A percentile compares a stretch with the other conserved stretches of the same genome.
These are phyloP conservation scores for Willowsia nigromaculata DNA, from an alignment of 2,888 invertebrate genomes.

Conservation along the genomic window DNA sequence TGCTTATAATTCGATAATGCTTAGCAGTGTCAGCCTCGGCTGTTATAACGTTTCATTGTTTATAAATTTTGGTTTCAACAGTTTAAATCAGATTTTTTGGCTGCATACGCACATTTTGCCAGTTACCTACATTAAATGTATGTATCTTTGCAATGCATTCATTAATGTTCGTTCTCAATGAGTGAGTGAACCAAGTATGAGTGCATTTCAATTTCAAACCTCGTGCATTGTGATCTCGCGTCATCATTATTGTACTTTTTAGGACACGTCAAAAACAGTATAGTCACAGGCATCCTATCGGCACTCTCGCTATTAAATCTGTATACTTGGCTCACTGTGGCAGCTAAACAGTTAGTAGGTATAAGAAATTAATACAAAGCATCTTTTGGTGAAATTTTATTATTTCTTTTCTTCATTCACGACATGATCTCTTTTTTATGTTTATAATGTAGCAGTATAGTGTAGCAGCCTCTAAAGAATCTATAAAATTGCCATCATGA, in stretches of 20 bases:
- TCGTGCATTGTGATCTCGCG: conserved; percentile 50
- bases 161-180: background rate
- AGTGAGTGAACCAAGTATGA: background rate
- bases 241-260: conserved; percentile 51
- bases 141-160: background rate
- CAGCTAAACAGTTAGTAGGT: background rate
- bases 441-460: background rate
- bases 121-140: conserved; percentile 7
- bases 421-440: conserved; percentile 56
- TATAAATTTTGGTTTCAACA: background rate
- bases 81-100: conserved; percentile 24
- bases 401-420: background rate
- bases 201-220: conserved; percentile 43
- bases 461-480: too few species aligned
- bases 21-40: background rate
- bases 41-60: conserved; percentile 1
- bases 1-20: background rate
- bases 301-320: background rate
- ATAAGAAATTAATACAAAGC: conserved; percentile 45
- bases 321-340: background rate
- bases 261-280: conserved; percentile 32
- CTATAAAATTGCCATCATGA: too few species aligned
- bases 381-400: background rate
- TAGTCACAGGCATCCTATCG: background rate
- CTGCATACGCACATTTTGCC: conserved; percentile 20